A percentile compares a stretch with the other conserved stretches of the same genome.
Evolutionary conservation across 2,797 vertebrate genomes (phyloP).

Genomic region (Sebastes variabilis): DNA sequence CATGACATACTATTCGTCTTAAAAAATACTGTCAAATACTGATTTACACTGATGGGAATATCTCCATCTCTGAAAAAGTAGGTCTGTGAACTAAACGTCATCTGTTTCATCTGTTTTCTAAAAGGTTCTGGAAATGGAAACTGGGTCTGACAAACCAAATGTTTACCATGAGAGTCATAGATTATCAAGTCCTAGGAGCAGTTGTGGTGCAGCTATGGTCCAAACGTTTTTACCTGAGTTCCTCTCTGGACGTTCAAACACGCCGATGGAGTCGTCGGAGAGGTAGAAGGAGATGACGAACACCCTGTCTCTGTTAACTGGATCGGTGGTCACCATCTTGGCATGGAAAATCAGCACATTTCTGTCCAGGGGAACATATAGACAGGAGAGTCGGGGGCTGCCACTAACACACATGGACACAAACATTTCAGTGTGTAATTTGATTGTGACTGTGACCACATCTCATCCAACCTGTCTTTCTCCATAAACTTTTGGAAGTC

Average conservation of each 20-base stretch:
- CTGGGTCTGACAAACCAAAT: slow-evolving; percentile 20
- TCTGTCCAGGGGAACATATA: slow-evolving; percentile 70
- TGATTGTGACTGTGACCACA: slow-evolving; percentile 7
- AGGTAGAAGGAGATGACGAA: slow-evolving; percentile 91
- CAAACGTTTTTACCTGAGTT: slow-evolving; percentile 86
- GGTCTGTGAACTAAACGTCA: background rate
- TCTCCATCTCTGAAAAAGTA: background rate
- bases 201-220: background rate
- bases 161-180: slow-evolving; percentile 23
- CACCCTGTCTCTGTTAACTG: slow-evolving; percentile 74
- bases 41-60: slow-evolving; percentile 14
- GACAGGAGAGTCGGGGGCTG: background rate
- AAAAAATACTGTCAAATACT: background rate
- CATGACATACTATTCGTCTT: background rate
- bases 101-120: slow-evolving; percentile 17
- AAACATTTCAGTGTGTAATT: slow-evolving; percentile 11
- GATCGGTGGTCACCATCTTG: slow-evolving; percentile 80
- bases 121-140: slow-evolving; percentile 11
- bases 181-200: background rate
- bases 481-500: slow-evolving; percentile 86
- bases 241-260: slow-evolving; percentile 84
- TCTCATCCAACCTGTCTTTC: slow-evolving; percentile 88
- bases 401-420: slow-evolving; percentile 3
- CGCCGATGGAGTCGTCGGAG: slow-evolving; percentile 86
- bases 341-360: slow-evolving; percentile 85